Evolutionary conservation across 2,797 vertebrate genomes (phyloP).

Genomic region (Vespertilio murinus): DNA sequence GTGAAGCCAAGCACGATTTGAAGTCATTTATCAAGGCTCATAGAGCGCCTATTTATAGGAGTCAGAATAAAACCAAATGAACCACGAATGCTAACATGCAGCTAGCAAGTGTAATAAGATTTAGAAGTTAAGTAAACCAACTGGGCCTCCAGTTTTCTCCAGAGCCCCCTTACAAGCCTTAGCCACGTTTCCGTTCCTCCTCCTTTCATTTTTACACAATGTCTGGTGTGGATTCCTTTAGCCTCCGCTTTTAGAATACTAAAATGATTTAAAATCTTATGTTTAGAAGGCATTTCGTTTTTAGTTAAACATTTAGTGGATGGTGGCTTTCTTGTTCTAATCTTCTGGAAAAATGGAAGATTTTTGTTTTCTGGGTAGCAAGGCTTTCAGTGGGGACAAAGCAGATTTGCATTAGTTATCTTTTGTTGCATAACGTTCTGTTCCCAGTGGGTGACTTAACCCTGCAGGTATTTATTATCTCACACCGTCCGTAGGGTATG

Average conservation of each 20-base stretch:
- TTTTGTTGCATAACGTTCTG: not conserved
- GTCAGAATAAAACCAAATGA: slow-evolving; percentile 71
- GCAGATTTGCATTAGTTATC: not conserved
- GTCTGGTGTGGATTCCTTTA: not conserved
- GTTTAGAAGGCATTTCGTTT: slow-evolving; percentile 7
- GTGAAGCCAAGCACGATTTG: slow-evolving; percentile 58
- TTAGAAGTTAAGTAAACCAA: slow-evolving; percentile 67
- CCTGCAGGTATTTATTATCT: not conserved
- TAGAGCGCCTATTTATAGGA: slow-evolving; percentile 56
- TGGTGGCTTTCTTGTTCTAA: not conserved
- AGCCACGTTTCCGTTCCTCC: not conserved
- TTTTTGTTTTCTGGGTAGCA: not conserved
- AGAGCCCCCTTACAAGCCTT: slow-evolving; percentile 37
- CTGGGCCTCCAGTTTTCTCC: slow-evolving; percentile 33
- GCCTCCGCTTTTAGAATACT: slow-evolving; percentile 12
- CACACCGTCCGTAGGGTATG: not conserved
- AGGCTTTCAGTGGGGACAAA: slow-evolving; percentile 7
- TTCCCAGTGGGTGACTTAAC: not conserved
- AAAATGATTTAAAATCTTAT: not conserved
- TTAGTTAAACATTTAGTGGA: slow-evolving; percentile 16
- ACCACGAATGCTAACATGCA: slow-evolving; percentile 67
- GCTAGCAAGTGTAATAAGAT: slow-evolving; percentile 69
- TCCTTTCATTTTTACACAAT: slow-evolving; percentile 7
- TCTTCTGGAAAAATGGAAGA: not conserved
- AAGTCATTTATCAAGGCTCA: slow-evolving; percentile 66